Conservation (phyloP, 2,888 invertebrate genomes). For the Crocallis elinguaria region DNA sequence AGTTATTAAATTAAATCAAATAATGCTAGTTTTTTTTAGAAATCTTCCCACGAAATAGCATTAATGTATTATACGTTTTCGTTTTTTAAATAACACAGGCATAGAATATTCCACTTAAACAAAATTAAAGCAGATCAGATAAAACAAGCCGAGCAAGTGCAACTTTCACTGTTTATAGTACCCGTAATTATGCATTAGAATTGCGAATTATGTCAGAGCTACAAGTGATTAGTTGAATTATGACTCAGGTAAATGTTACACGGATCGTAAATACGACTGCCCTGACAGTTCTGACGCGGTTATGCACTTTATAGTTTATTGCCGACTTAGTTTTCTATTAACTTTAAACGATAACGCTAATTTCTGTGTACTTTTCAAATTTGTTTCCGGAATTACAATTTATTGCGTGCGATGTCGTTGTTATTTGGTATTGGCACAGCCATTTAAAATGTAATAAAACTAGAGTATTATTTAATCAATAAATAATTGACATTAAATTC, state of each 20-base stretch:
- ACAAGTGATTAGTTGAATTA: conserved; percentile 40
- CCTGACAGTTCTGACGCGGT: conserved; percentile 34
- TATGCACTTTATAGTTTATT: conserved; percentile 30
- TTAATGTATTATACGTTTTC: too few species aligned
- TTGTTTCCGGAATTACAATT: not conserved
- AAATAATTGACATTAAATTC: too few species aligned
- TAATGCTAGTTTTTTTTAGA: too few species aligned
- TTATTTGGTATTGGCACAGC: not conserved
- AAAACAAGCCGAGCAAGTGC: conserved; percentile 9
- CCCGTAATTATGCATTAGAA: conserved; percentile 28
- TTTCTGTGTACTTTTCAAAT: not conserved
- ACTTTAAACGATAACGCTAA: conserved; percentile 7
- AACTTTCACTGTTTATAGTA: conserved; percentile 26
- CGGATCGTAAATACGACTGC: conserved; percentile 31
- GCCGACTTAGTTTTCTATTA: conserved; percentile 15
- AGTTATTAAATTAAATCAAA: too few species aligned
- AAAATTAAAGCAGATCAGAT: conserved; percentile 5
- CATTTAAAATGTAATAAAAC: not conserved
- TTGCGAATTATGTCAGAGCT: conserved; percentile 34
- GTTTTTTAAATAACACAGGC: too few species aligned
- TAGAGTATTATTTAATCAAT: too few species aligned
- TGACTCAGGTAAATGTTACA: conserved; percentile 25
- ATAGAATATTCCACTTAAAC: not conserved
- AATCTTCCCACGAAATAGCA: too few species aligned
- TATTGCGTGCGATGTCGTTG: not conserved